phyloP scores from a whole-genome alignment of 1,140 invertebrate species.

The Homarus americanus region DNA sequence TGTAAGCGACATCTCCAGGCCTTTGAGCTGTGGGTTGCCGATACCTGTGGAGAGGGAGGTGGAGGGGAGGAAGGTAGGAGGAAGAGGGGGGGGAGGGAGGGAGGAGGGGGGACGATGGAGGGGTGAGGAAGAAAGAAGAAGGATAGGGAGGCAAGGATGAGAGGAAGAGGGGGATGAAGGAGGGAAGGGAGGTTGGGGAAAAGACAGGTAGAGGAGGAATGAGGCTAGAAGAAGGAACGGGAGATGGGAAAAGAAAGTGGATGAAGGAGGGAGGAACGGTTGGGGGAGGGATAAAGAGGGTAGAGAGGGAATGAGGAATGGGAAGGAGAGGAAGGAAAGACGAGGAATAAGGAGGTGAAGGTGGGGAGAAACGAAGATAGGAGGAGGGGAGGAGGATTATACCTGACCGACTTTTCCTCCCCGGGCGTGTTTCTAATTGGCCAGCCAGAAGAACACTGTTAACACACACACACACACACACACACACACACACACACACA shows the following conservation, averaged over 20 bases:
- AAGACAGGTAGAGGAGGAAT: not conserved
- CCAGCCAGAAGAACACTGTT: too few species aligned
- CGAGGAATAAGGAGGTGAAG: not conserved
- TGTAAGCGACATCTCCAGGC: too few species aligned
- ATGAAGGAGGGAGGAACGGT: not conserved
- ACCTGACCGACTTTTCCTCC: not conserved
- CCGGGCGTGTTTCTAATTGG: too few species aligned
- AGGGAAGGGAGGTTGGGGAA: too few species aligned
- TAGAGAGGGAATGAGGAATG: not conserved
- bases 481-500: not conserved
- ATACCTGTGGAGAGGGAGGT: too few species aligned
- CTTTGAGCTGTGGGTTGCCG: too few species aligned
- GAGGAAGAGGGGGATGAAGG: not conserved
- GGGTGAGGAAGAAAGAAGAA: not conserved
- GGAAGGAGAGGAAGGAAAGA: not conserved
- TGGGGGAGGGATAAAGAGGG: not conserved
- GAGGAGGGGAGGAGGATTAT: not conserved
- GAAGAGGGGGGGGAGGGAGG: not conserved
- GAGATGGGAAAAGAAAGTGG: not conserved
- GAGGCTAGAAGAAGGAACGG: not conserved
- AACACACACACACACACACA: not conserved
- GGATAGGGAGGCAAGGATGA: not conserved
- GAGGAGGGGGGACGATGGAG: not conserved
- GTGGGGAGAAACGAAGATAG: not conserved
- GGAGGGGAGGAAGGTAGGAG: not conserved